Percentiles rank a stretch among this genome's conserved stretches.
phyloP scores from a whole-genome alignment of 2,113 vertebrate species.

The Montifringilla adamsi region DNA sequence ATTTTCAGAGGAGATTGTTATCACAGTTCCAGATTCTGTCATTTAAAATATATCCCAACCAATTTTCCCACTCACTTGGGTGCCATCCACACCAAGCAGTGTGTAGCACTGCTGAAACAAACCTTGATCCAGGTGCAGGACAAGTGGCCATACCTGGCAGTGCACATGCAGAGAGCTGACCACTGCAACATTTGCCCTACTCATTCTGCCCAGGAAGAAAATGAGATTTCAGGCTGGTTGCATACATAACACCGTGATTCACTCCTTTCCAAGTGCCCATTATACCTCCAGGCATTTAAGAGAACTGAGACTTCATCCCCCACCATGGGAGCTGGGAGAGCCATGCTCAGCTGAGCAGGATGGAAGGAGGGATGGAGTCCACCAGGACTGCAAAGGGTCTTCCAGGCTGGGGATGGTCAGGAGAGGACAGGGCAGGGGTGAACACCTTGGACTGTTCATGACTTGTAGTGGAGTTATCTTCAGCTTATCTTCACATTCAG shows the following conservation, averaged over 20 bases:
- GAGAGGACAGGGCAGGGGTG: neutral
- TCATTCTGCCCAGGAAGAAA: neutral
- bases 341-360: neutral
- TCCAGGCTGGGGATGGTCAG: neutral
- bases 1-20: neutral
- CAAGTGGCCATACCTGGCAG: neutral
- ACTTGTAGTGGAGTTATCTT: neutral
- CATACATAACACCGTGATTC: neutral
- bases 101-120: neutral
- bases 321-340: fast-evolving
- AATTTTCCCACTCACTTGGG: neutral
- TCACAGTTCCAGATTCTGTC: neutral
- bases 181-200: neutral
- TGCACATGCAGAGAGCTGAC: neutral
- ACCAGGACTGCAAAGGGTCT: neutral
- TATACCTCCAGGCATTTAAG: neutral
- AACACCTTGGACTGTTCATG: fast-evolving
- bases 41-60: neutral
- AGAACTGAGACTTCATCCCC: neutral
- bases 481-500: neutral
- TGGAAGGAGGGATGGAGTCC: neutral
- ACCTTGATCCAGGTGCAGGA: neutral
- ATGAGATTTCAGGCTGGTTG: neutral
- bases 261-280: neutral
- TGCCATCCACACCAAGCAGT: neutral